These are phyloP conservation scores for Drosophila emarginata DNA, from an alignment of 2,888 invertebrate species.

Conservation along the genomic window DNA sequence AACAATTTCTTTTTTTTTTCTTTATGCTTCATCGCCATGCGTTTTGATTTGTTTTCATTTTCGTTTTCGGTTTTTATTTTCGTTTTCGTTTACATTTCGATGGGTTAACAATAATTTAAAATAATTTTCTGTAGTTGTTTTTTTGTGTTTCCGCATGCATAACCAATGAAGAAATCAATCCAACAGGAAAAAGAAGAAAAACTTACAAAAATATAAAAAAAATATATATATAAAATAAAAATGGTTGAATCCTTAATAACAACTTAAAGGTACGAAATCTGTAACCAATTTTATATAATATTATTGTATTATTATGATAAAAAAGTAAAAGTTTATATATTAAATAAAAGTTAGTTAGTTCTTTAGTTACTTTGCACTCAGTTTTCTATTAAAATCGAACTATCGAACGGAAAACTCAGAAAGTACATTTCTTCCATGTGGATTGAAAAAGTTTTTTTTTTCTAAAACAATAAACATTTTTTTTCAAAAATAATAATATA, in stretches of 20 bases:
- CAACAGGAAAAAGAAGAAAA: not conserved
- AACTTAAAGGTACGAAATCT: not conserved
- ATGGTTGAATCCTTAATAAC: not conserved
- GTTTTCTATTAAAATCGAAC: too few relatives aligned
- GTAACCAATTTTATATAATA: not conserved
- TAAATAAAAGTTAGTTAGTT: too few relatives aligned
- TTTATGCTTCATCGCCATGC: slow-evolving; percentile 60
- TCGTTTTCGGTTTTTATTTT: slow-evolving; percentile 30
- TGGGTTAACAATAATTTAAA: slow-evolving; percentile 47
- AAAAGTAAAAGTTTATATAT: too few relatives aligned
- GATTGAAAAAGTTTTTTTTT: too few relatives aligned
- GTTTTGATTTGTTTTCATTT: slow-evolving; percentile 61
- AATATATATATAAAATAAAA: not conserved
- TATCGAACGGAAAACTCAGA: too few relatives aligned
- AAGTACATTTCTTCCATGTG: too few relatives aligned
- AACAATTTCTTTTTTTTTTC: slow-evolving; percentile 43
- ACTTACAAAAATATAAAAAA: not conserved
- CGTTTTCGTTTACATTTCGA: slow-evolving; percentile 36
- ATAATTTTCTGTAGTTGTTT: slow-evolving; percentile 38
- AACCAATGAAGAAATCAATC: not conserved
- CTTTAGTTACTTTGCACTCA: too few relatives aligned
- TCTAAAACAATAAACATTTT: too few relatives aligned
- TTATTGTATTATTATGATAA: not conserved
- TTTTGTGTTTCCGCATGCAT: slow-evolving; percentile 12
- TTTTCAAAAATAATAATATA: too few relatives aligned